Evolutionary conservation across 2,888 invertebrate species (phyloP), one percentile per base, ranked within the genome.

Genomic region (Drosophila ezoana): DNA sequence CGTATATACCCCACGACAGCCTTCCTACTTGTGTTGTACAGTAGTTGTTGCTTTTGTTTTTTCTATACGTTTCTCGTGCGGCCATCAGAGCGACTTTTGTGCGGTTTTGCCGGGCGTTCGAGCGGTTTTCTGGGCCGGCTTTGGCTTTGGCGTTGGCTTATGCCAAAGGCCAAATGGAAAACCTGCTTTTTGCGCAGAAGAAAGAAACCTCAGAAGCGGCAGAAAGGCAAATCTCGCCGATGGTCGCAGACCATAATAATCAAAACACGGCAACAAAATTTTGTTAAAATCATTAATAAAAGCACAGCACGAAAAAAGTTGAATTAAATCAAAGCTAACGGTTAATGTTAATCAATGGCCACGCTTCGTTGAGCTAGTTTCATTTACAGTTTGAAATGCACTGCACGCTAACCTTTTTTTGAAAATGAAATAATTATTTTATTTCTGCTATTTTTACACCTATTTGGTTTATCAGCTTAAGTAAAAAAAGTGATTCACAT

Each of bases 131-230:
- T 68, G 81, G 74, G 75, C 67, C 69, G 69, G 61, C 65, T 64
- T 67, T 63, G 64, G 69, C 56, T 77, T 38, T 68, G 74, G 76
- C 69, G 79, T 79, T 79, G 64, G 88, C 86, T 82, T 81, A 86
- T 80, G 84, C 84, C 87, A 82, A 86, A 83, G 71, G 89, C 81
- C 89, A 86, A 86, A 72, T 77, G 72, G 64, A 72, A 82, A 81
- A 82, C 89, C 87, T 72, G 77, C 41, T 77, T 77, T 71, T 64
- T 41, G 33, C 38, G 58, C 57, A 18, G 18, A 18, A 44, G 18
- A 47, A 54, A 65, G 54, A 44, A 45, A 59, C 49, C 40, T 16
- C 16, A 67, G 51, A 56, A 64, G 62, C 35, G 37, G 57, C 74
- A 48, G 35, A 63, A 60, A 48, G 40, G 43, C 33, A 67, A 87